phyloP scores from a whole-genome alignment of 2,888 invertebrate genomes.

The Hypercompe scribonia region DNA sequence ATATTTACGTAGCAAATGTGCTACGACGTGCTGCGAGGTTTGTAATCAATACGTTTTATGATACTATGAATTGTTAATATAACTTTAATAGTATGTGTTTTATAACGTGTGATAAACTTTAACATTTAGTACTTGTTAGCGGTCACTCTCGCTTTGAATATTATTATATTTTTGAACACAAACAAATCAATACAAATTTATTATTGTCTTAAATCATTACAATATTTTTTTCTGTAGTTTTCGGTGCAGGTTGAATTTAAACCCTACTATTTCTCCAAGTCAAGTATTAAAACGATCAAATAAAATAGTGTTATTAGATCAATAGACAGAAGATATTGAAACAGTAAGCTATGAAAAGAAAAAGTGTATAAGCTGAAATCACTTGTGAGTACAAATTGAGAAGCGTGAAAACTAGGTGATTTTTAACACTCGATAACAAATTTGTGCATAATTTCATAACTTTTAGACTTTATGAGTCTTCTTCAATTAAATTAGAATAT shows the following conservation, averaged over 20 bases:
- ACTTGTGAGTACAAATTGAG: background rate
- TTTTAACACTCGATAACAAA: background rate
- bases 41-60: background rate
- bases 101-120: background rate
- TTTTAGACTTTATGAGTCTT: background rate
- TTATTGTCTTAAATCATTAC: too few species aligned
- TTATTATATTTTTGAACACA: background rate
- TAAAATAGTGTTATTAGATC: too few species aligned
- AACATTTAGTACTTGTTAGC: background rate
- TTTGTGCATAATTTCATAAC: background rate
- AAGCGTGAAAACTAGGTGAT: background rate
- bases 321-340: background rate
- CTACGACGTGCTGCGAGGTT: slow-evolving; percentile 37
- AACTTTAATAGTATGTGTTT: background rate
- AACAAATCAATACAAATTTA: too few species aligned
- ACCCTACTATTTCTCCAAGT: too few species aligned
- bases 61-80: background rate
- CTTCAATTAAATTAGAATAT: too few species aligned
- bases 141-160: background rate
- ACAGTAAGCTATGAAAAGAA: background rate
- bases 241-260: background rate
- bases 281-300: too few species aligned
- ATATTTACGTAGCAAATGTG: slow-evolving; percentile 46
- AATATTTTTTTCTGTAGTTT: background rate
- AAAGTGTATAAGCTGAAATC: background rate